Conservation (phyloP, 1,140 invertebrate genomes). For the Akabosia matsudoensis region DNA sequence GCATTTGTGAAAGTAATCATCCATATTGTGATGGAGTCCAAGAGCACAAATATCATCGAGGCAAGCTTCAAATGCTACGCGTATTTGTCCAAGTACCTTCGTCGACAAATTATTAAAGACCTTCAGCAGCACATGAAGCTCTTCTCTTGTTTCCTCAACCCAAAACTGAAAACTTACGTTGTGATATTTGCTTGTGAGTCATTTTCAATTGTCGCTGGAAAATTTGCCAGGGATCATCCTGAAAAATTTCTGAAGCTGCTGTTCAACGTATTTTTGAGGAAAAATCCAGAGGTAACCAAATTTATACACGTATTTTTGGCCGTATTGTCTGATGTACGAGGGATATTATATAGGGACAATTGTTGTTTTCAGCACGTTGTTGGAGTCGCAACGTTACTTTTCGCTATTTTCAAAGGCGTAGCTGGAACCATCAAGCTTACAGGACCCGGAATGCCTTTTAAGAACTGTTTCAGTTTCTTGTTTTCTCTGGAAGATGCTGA, state of each 20-base stretch:
- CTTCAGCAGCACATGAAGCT: conserved; percentile 24
- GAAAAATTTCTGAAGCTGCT: conserved; percentile 24
- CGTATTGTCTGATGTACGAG: background rate
- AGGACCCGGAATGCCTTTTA: conserved; percentile 6
- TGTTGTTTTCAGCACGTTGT: conserved; percentile 24
- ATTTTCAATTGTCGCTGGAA: conserved; percentile 27
- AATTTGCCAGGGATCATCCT: conserved; percentile 22
- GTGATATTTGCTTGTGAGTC: conserved; percentile 30
- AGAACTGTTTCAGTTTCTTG: conserved; percentile 24
- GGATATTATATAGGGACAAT: background rate
- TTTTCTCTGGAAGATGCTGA: background rate
- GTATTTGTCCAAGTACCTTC: conserved; percentile 29
- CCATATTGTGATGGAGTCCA: conserved; percentile 22
- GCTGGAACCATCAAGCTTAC: background rate
- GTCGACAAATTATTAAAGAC: conserved; percentile 31
- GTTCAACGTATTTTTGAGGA: conserved; percentile 19
- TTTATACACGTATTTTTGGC: background rate
- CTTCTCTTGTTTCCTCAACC: conserved; percentile 25
- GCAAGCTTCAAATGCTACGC: conserved; percentile 35
- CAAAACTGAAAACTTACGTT: conserved; percentile 35
- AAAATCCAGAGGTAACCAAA: conserved; percentile 28
- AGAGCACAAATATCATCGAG: conserved; percentile 30
- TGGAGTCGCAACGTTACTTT: conserved; percentile 29
- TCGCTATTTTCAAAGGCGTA: conserved; percentile 31
- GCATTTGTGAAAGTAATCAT: conserved; percentile 25